phyloP scores from a whole-genome alignment of 2,797 vertebrate species.

The Pangasius krempfi region DNA sequence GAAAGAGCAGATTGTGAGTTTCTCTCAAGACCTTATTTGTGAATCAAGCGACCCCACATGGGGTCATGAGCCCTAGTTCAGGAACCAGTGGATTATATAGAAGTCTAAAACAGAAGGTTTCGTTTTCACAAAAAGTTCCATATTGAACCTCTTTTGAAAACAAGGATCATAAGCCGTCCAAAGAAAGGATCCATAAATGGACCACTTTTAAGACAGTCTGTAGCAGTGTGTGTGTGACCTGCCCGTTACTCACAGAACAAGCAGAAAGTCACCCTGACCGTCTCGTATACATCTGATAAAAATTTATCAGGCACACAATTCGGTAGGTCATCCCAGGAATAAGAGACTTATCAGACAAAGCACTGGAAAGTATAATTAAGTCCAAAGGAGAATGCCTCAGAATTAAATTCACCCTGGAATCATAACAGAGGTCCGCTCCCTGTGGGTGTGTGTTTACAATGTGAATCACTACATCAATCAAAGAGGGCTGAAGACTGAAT shows the following conservation, averaged over 20 bases:
- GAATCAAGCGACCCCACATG: not conserved
- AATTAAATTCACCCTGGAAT: constrained; percentile 48
- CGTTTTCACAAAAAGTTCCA: not conserved
- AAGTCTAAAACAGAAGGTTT: not conserved
- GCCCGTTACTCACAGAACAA: constrained; percentile 11
- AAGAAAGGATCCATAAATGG: not conserved
- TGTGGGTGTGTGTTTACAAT: constrained; percentile 20
- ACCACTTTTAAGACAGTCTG: not conserved
- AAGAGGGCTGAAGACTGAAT: constrained; percentile 9
- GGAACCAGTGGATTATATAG: not conserved
- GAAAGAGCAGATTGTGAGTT: not conserved
- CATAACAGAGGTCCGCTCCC: constrained; percentile 9
- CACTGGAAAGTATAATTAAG: constrained; percentile 54
- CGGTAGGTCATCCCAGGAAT: constrained; percentile 41
- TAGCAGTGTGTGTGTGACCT: constrained; percentile 15
- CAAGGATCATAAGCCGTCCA: not conserved
- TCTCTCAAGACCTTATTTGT: not conserved
- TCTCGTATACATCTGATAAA: constrained; percentile 50
- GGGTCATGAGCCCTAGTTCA: not conserved
- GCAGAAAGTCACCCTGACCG: constrained; percentile 46
- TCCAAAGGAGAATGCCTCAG: constrained; percentile 39
- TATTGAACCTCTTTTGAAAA: not conserved
- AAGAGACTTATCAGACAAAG: constrained; percentile 51
- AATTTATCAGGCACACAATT: constrained; percentile 49
- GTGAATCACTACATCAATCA: constrained; percentile 34